phyloP scores from a whole-genome alignment of 2,113 vertebrate genomes.

The Talpa occidentalis region DNA sequence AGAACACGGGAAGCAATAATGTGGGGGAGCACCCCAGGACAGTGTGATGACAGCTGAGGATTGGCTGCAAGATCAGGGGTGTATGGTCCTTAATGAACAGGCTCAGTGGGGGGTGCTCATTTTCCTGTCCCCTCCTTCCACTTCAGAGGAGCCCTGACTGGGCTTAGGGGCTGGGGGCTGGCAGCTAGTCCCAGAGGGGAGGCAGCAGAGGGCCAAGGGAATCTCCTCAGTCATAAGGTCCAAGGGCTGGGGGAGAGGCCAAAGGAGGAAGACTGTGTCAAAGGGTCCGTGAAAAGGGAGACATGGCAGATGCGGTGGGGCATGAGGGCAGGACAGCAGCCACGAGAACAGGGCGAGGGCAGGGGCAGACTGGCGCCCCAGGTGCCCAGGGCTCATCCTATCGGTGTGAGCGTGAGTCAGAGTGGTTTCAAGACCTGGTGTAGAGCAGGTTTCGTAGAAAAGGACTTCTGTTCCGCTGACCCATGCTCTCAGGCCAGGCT shows the following conservation, averaged over 20 bases:
- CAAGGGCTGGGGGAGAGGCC: neutral
- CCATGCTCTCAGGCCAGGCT: neutral
- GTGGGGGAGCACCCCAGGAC: neutral
- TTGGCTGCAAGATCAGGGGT: neutral
- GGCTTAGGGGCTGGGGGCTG: neutral
- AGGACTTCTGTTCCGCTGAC: neutral
- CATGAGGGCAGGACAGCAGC: neutral
- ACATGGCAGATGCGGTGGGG: neutral
- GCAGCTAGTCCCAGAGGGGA: neutral
- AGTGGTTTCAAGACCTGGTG: neutral
- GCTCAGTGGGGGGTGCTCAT: rapidly evolving
- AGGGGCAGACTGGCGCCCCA: no score
- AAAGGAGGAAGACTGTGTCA: neutral
- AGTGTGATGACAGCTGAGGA: neutral
- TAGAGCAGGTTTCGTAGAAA: neutral
- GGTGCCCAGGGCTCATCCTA: neutral
- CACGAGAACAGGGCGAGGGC: neutral
- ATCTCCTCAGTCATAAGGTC: no score
- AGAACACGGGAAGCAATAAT: neutral
- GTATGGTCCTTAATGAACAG: neutral
- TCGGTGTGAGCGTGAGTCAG: neutral
- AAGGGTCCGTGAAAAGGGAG: neutral
- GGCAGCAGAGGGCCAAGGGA: neutral
- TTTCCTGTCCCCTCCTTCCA: neutral
- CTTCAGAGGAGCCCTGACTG: neutral